Conservation (phyloP, 2,888 invertebrate genomes). For the Dilophus febrilis region DNA sequence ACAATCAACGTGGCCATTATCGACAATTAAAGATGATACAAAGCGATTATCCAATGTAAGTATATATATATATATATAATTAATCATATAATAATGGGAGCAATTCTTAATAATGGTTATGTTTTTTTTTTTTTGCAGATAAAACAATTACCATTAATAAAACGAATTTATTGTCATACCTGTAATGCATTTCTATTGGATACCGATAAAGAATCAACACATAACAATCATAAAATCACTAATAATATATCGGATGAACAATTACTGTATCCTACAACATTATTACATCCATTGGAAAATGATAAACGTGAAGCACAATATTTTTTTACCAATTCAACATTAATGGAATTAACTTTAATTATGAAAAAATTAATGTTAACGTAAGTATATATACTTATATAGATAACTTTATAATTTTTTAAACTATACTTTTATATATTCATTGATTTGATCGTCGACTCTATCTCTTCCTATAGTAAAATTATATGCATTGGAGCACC, state of each 20-base stretch:
- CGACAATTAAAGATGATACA: not conserved
- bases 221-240: conserved; percentile 37
- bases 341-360: conserved; percentile 44
- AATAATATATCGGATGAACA: conserved; percentile 38
- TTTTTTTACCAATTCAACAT: conserved; percentile 55
- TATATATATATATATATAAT: too few relatives aligned
- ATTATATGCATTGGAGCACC: conserved; percentile 80
- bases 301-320: conserved; percentile 77
- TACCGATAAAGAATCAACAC: conserved; percentile 22
- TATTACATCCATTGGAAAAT: conserved; percentile 51
- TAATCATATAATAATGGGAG: too few relatives aligned
- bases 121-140: conserved; percentile 25
- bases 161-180: conserved; percentile 44
- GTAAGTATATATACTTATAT: conserved; percentile 23
- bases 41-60: not conserved
- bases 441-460: not conserved
- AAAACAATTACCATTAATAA: conserved; percentile 27
- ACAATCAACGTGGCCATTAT: conserved; percentile 14
- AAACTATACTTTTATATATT: not conserved
- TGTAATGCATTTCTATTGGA: conserved; percentile 38
- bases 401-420: not conserved
- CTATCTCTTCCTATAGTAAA: conserved; percentile 39
- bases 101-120: too few relatives aligned
- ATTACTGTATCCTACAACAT: conserved; percentile 42
- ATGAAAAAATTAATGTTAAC: conserved; percentile 39